Percentiles rank a stretch among this genome's conserved stretches.
These are phyloP conservation scores for Pseudomugil tenellus DNA, from an alignment of 2,797 vertebrate genomes.

Conservation along the genomic window DNA sequence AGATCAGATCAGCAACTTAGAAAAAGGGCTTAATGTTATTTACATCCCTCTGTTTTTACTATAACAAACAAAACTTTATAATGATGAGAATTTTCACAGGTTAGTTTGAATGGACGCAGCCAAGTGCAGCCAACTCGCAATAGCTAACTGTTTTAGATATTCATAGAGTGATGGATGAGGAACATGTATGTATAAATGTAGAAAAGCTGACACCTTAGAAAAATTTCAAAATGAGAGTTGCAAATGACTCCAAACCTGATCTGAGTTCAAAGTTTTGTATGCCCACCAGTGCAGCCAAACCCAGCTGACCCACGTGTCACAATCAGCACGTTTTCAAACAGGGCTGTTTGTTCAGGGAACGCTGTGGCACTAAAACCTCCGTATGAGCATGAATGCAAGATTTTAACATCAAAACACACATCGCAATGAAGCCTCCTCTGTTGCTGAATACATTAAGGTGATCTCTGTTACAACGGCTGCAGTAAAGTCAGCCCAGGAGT, in stretches of 20 bases:
- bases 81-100: too few species aligned
- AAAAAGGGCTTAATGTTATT: not conserved
- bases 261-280: slow-evolving; percentile 59
- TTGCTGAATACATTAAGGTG: slow-evolving; percentile 6
- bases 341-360: slow-evolving; percentile 22
- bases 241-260: slow-evolving; percentile 19
- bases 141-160: not conserved
- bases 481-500: slow-evolving; percentile 47
- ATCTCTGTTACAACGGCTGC: slow-evolving; percentile 21
- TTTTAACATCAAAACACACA: slow-evolving; percentile 5
- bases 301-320: slow-evolving; percentile 28
- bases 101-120: not conserved
- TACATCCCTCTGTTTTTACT: too few species aligned
- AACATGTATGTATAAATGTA: not conserved
- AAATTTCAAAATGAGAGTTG: slow-evolving; percentile 32
- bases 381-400: not conserved
- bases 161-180: not conserved
- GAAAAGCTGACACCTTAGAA: not conserved
- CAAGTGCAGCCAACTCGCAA: not conserved
- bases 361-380: not conserved
- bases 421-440: not conserved
- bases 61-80: not conserved
- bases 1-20: not conserved
- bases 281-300: slow-evolving; percentile 28
- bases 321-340: slow-evolving; percentile 39